Base-by-base conservation (phyloP, 2,113 vertebrate genomes). In the Cygnus atratus region DNA sequence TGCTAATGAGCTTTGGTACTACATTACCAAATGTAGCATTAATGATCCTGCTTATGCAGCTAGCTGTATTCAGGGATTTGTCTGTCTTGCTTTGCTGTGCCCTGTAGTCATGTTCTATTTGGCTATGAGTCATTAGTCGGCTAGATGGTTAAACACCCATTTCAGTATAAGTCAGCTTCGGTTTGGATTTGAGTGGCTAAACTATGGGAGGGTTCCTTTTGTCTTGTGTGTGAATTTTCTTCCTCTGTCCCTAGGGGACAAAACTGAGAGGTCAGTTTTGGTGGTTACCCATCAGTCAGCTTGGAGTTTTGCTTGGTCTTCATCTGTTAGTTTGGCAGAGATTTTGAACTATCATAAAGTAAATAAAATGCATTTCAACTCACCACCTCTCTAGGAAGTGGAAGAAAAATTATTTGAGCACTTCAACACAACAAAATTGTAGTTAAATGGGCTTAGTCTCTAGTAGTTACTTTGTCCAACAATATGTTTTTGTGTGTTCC, bases 51-150 rank as follows among this genome's bases (percentile, higher is more conserved):
- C 35, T 93, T 84, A 86, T 28, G 3, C 33, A 70, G 41, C 54
- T 17, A 52, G 17, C 13, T 85, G n/a, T 41, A 16, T 61, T 57
- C 59, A 77, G 68, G 48, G 59, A 26, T 79, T 39, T 67, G 90
- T 67, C 92, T 74, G 41, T 29, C 74, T 59, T 63, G 39, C 41
- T 72, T 24, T 65, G 57, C 71, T 85, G 48, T 18, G 39, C 46
- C 20, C 9, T 57, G 31, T 8, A 81, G 81, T 88, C 59, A 2
- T 1, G 2, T 81, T 57, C 82, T 88, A 84, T 93, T 55, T 65
- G 85, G 52, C 83, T 90, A 68, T 95, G 80, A 97, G 70, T 94
- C 76, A 92, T 35, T 57, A 66, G 58, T 41, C 63, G 88, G 57
- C 17, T 87, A 84, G 19, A 25, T 18, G 13, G 75, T 46, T 79